Evolutionary conservation across 1,140 invertebrate genomes (phyloP).

Genomic region (Anoplophora glabripennis): DNA sequence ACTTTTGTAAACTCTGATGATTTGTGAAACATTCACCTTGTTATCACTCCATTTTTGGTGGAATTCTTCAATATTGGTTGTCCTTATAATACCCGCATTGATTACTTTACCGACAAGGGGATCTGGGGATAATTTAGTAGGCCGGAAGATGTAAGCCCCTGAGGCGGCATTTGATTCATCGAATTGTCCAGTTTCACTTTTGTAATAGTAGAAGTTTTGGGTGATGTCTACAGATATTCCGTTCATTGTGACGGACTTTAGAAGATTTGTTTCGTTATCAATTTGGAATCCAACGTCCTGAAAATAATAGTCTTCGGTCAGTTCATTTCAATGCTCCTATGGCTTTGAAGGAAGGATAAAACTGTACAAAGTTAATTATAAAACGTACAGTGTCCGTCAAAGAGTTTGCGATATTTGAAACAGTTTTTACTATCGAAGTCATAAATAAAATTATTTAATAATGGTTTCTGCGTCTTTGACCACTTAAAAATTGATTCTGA

Average conservation of each 20-base stretch:
- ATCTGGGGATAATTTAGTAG: slow-evolving; percentile 38
- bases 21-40: slow-evolving; percentile 55
- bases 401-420: too few relatives aligned
- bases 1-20: slow-evolving; percentile 57
- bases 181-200: slow-evolving; percentile 51
- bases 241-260: slow-evolving; percentile 58
- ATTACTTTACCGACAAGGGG: background rate
- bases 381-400: too few relatives aligned
- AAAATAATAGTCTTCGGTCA: background rate
- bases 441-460: too few relatives aligned
- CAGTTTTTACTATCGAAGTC: too few relatives aligned
- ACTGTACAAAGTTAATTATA: background rate
- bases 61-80: slow-evolving; percentile 60
- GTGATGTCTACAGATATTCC: slow-evolving; percentile 51
- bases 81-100: slow-evolving; percentile 35
- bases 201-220: slow-evolving; percentile 67
- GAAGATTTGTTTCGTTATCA: slow-evolving; percentile 54
- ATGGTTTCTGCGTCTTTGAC: too few relatives aligned
- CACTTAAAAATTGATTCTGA: too few relatives aligned
- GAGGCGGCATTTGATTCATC: slow-evolving; percentile 53
- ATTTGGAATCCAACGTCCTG: slow-evolving; percentile 44
- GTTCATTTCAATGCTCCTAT: too few relatives aligned
- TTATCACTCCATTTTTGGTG: slow-evolving; percentile 61
- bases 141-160: slow-evolving; percentile 85
- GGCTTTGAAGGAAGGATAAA: too few relatives aligned